phyloP scores from a whole-genome alignment of 2,113 vertebrate species.

The Trachemys scripta region DNA sequence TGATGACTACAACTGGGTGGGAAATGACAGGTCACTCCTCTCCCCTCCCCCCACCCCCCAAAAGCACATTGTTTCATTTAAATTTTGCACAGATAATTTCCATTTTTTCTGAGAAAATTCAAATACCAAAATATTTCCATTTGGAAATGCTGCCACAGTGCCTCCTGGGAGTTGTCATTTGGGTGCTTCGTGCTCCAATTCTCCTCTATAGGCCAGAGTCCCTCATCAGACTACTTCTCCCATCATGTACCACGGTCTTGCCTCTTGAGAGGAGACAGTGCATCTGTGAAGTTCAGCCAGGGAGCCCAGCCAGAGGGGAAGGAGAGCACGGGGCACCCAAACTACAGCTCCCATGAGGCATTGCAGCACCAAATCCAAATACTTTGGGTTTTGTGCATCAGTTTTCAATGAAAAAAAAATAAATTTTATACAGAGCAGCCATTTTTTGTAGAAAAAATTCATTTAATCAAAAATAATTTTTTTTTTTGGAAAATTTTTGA shows the following conservation, averaged over 20 bases:
- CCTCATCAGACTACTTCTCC: not conserved
- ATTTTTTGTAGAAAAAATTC: not conserved
- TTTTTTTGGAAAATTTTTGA: not conserved
- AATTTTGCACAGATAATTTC: not conserved
- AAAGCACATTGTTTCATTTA: not conserved
- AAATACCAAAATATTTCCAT: not conserved
- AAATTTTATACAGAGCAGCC: not conserved
- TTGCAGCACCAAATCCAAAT: not conserved
- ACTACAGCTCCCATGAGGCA: not conserved
- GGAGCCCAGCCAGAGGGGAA: not conserved
- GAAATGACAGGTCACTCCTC: not conserved
- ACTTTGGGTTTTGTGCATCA: not conserved
- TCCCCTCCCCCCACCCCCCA: too few relatives aligned
- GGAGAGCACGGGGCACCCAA: not conserved
- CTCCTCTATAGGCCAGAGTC: fast-evolving
- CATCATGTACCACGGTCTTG: not conserved
- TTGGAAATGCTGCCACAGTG: not conserved
- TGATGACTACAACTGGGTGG: not conserved
- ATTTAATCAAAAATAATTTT: not conserved
- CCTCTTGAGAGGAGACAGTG: not conserved
- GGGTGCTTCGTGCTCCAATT: not conserved
- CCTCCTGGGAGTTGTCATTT: not conserved
- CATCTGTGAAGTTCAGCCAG: not conserved
- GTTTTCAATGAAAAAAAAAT: fast-evolving
- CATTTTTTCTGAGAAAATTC: not conserved